Percentiles rank a stretch among this genome's conserved stretches.
phyloP scores from a whole-genome alignment of 2,888 invertebrate genomes.

The Cyclophora punctaria region DNA sequence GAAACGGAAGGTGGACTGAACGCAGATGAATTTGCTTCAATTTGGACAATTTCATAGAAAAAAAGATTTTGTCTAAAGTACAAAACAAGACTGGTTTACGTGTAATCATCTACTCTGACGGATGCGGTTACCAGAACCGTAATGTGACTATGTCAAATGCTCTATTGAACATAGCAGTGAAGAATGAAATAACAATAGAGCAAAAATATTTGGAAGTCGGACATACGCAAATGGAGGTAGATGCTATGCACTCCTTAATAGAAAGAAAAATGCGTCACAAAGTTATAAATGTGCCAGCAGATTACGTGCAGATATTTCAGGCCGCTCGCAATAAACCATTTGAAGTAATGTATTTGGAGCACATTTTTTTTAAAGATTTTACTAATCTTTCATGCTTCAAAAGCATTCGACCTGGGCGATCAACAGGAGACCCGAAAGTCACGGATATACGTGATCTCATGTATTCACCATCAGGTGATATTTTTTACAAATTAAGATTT shows the following conservation, averaged over 20 bases:
- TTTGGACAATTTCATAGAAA: constrained; percentile 7
- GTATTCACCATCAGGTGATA: constrained; percentile 7
- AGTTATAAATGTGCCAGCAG: constrained; percentile 9
- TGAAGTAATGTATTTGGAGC: constrained; percentile 7
- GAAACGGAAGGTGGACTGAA: constrained; percentile 14
- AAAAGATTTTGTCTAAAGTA: not conserved
- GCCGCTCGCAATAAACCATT: constrained; percentile 4
- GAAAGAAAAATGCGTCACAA: constrained; percentile 3
- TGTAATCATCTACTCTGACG: constrained; percentile 7
- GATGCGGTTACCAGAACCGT: constrained; percentile 8
- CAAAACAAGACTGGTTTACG: not conserved
- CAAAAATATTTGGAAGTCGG: constrained; percentile 3
- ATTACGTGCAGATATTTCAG: constrained; percentile 3
- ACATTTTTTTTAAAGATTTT: constrained; percentile 7
- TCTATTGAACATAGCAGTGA: not conserved
- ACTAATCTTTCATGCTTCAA: not conserved
- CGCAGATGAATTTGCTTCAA: constrained; percentile 15
- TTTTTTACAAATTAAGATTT: constrained; percentile 10
- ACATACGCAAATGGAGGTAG: constrained; percentile 5
- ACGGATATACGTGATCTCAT: constrained; percentile 6
- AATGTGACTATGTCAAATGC: constrained; percentile 6
- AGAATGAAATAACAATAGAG: constrained; percentile 1
- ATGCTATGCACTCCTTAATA: constrained; percentile 4
- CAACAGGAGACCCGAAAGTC: too few relatives aligned
- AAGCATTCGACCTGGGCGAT: too few relatives aligned